Evolutionary conservation across 2,113 vertebrate genomes (phyloP), one percentile per base, ranked within the genome.

Genomic region (Promerops cafer): DNA sequence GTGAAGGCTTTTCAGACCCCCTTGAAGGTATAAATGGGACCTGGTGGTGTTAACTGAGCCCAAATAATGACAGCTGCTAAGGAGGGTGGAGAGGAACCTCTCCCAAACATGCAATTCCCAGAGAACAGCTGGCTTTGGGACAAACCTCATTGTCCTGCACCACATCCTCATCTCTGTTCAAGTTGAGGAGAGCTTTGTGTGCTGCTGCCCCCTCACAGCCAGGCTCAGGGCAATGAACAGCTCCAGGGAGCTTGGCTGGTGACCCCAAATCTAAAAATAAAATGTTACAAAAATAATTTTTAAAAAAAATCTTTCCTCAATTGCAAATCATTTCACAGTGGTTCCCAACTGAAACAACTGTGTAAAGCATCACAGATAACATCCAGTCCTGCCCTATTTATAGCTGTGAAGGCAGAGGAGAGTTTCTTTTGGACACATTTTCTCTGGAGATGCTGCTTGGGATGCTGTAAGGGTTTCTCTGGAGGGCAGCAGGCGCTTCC

Each of bases 141-240:
- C 53, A 61, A 61, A 19, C 7, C 26, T 31, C 1, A 1, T 11
- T 45, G 54, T 50, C 40, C 47, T 57, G 27, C 16, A 13, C 23
- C 33, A 1, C 1, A 0, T 71, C 9, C 11, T 35, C 7, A 1
- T 20, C 39, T 15, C 59, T 50, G 17, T 24, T 45, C 4, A 52
- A 28, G 12, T 0, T 26, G 31, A 28, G 66, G 52, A 53, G 27
- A 21, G 39, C 17, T 88, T 39, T 50, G 35, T 64, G 65, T 61
- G 56, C 6, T 78, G 70, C 45, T 78, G 37, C 24, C 56, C 52
- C 85, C 57, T 27, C 47, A 5, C 27, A 61, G 0, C 31, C n/a
- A 19, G 24, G 53, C 31, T 31, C 14, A 37, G 79, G 65, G 65
- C 63, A 44, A 11, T 2, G 0, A 61, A 26, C 8, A 20, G 24